Conservation (phyloP, 2,113 vertebrate genomes). For the Galbula dea region DNA sequence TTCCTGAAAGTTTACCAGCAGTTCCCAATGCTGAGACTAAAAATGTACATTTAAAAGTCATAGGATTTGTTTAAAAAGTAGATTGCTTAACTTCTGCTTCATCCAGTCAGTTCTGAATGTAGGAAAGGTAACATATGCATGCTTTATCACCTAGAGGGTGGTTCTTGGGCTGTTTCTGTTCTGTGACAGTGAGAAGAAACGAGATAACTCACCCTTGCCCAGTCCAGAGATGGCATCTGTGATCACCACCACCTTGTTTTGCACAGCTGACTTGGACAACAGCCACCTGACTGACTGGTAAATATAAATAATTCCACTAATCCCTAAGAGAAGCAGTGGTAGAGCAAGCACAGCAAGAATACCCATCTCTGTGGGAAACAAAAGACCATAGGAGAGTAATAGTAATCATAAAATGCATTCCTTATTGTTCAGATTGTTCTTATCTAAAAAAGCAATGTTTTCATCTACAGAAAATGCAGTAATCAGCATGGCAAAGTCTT, state of each 20-base stretch:
- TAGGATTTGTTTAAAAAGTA: neutral
- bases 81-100: neutral
- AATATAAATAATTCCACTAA: slow-evolving; percentile 88
- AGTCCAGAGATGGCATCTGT: slow-evolving; percentile 89
- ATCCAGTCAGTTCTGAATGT: neutral
- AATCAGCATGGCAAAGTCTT: neutral
- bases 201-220: slow-evolving; percentile 84
- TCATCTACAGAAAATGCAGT: neutral
- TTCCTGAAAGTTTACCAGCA: neutral
- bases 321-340: slow-evolving; percentile 83
- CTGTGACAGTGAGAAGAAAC: neutral
- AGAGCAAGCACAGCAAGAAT: slow-evolving; percentile 77
- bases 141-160: neutral
- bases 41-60: neutral
- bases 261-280: slow-evolving; percentile 87
- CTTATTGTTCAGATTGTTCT: neutral
- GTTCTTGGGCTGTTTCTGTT: neutral
- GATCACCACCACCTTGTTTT: slow-evolving; percentile 95
- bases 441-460: neutral
- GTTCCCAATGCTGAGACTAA: neutral
- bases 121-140: neutral
- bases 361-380: slow-evolving; percentile 76
- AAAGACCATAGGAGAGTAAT: neutral
- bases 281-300: slow-evolving; percentile 85
- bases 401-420: neutral